Conservation (phyloP, 2,888 invertebrate genomes). For the Cheilosia soror region DNA sequence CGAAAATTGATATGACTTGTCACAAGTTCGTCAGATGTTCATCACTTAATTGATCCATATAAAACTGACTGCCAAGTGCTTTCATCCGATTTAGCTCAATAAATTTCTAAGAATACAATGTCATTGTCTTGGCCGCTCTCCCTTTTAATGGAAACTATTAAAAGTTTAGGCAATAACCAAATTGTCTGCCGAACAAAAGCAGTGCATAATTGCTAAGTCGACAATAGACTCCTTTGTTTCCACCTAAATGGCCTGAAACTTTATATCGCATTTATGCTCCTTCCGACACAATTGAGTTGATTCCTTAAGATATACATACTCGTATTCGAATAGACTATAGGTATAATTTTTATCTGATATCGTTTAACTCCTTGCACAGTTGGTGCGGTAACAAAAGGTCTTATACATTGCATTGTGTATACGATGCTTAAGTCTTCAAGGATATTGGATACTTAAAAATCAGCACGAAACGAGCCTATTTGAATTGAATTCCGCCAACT, state of each 20-base stretch:
- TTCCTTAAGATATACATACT: conserved; percentile 3
- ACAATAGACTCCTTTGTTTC: conserved; percentile 52
- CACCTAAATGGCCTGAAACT: conserved; percentile 36
- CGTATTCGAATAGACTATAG: neutral
- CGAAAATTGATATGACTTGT: too few relatives aligned
- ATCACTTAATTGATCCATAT: neutral
- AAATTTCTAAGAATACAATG: neutral
- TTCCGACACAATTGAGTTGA: conserved; percentile 35
- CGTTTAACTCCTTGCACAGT: conserved; percentile 48
- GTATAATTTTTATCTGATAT: conserved; percentile 32
- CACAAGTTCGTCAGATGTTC: too few relatives aligned
- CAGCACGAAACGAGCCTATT: conserved; percentile 30
- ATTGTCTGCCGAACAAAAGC: conserved; percentile 33
- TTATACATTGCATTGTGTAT: neutral
- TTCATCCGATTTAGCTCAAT: neutral
- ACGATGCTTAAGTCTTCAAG: conserved; percentile 2
- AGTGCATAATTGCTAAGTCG: conserved; percentile 47
- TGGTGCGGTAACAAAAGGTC: conserved; percentile 45
- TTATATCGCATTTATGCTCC: conserved; percentile 38
- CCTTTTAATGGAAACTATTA: neutral
- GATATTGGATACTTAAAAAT: conserved; percentile 42
- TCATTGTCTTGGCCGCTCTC: neutral
- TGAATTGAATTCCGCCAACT: conserved; percentile 10
- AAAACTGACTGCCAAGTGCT: neutral
- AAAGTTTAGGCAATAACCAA: conserved; percentile 26